Evolutionary conservation across 2,113 vertebrate genomes (phyloP), one percentile per base, ranked within the genome.

Genomic region (Indicator indicator): DNA sequence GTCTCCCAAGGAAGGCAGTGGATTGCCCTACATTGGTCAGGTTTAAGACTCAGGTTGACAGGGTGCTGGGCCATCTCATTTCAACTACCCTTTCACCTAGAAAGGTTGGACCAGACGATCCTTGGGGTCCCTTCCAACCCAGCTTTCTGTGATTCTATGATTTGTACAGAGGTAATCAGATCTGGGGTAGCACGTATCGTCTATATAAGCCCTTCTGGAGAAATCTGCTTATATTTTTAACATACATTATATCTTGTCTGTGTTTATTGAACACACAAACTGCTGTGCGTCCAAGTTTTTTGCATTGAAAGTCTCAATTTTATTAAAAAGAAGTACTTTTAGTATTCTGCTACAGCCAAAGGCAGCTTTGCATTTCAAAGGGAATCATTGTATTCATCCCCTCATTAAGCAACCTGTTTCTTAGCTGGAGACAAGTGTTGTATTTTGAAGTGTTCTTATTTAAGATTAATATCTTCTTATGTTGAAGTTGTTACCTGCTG

Each of bases 321-420:
- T 60, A 42, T n/a, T 88, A 46, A 74, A 65, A 72, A 59, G 32
- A 83, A 69, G 19, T 33, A 70, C 12, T 88, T 89, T 23, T 13
- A 84, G 76, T 70, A 71, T 19, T 74, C 33, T 91, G 50, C 59
- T 83, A 62, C 56, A 74, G 68, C n/a, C 70, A 54, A 84, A 71
- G 59, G 6, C 54, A 86, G 38, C 48, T 95, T 84, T 90, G 58
- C 93, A 96, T 86, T 88, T 94, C 83, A 90, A 92, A 94, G 23
- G 42, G 76, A 83, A 64, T 69, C 3, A 27, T 16, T 76, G 26
- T 52, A 40, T 79, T 89, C 72, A 77, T 42, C 54, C 62, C 46
- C 14, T 71, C 60, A 83, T 88, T 80, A 71, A 89, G 74, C 19
- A 74, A 46, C 12, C 42, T 82, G 33, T 70, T 89, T 87, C 88